Evolutionary conservation across 2,888 invertebrate species (phyloP), one percentile per base, ranked within the genome.

Genomic region (Rotaria macrura): DNA sequence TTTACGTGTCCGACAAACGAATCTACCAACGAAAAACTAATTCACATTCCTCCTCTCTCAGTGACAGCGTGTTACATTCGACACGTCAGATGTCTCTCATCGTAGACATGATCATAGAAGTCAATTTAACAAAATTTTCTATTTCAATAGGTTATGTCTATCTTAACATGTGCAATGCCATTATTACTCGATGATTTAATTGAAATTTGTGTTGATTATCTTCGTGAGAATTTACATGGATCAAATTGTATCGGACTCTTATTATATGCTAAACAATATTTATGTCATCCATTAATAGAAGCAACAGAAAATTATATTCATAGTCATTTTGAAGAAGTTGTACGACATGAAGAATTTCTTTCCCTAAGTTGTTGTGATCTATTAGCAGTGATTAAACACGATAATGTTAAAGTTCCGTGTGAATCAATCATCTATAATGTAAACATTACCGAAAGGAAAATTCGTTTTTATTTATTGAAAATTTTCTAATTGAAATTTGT

Each of bases 271-370:
- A 85, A 83, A 85, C 54, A 55, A 85, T 79, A 55, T 54, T 20
- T 29, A 38, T 74, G 52, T 54, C 17, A 74, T 38, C n/a, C 40
- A 29, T 84, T 43, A n/a, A 34, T 29, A 12, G 87, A 88, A 43
- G 90, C 90, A 87, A 91, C 90, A 38, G 87, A 89, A 83, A 88
- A 88, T 86, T 91, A 88, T 88, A 89, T 91, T 85, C 88, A 89
- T 85, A 88, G 89, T 86, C 88, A 90, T 88, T 91, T 91, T 87
- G 89, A 89, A 79, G 89, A 90, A 85, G 95, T 96, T 87, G 95
- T 95, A 89, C 94, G 95, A 91, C 95, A 95, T 90, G 96, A 96
- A 90, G 96, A 96, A 91, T 96, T 96, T 90, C 92, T 96, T 40
- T 95, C 95, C 89, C 90, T 96, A 85, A 94, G 94, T 17, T 93